Percentiles rank a stretch among this genome's conserved stretches.
Conservation (phyloP, 2,888 invertebrate species). For the Drosophila setosimentum region DNA sequence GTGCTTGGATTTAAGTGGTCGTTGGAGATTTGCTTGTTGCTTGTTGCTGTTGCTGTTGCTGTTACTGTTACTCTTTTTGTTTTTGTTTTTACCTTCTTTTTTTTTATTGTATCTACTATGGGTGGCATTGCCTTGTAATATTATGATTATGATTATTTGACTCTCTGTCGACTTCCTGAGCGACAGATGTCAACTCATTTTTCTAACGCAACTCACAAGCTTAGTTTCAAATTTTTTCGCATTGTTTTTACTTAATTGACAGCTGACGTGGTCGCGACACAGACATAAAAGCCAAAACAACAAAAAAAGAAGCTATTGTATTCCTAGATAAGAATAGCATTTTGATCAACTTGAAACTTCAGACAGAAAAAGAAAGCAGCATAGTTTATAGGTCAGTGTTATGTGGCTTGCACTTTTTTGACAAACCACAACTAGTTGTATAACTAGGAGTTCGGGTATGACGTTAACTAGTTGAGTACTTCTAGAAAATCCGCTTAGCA, state of each 20-base stretch:
- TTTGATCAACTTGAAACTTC: neutral
- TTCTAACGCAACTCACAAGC: constrained; percentile 18
- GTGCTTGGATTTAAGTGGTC: constrained; percentile 70
- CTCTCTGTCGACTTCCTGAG: constrained; percentile 43
- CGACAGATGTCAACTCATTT: constrained; percentile 38
- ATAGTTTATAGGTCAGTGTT: constrained; percentile 6
- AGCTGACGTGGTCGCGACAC: constrained; percentile 5
- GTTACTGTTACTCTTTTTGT: constrained; percentile 4
- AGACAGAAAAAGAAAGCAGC: neutral
- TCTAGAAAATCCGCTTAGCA: constrained; percentile 71
- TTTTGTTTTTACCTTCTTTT: constrained; percentile 3
- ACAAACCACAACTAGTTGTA: constrained; percentile 5
- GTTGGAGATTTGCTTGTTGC: constrained; percentile 58
- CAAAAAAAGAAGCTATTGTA: neutral
- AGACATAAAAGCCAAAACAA: neutral
- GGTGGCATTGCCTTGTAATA: constrained; percentile 30
- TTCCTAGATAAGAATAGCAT: neutral
- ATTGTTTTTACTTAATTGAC: constrained; percentile 43
- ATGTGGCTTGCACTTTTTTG: constrained; percentile 27
- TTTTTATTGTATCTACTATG: neutral
- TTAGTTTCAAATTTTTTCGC: constrained; percentile 28
- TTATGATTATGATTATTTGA: constrained; percentile 66
- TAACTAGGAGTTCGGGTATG: neutral
- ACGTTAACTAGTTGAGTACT: constrained; percentile 15
- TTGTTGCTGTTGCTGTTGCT: constrained; percentile 17